These are phyloP conservation scores for Pediacus dermestoides DNA, from an alignment of 2,888 invertebrate species.

Conservation along the genomic window DNA sequence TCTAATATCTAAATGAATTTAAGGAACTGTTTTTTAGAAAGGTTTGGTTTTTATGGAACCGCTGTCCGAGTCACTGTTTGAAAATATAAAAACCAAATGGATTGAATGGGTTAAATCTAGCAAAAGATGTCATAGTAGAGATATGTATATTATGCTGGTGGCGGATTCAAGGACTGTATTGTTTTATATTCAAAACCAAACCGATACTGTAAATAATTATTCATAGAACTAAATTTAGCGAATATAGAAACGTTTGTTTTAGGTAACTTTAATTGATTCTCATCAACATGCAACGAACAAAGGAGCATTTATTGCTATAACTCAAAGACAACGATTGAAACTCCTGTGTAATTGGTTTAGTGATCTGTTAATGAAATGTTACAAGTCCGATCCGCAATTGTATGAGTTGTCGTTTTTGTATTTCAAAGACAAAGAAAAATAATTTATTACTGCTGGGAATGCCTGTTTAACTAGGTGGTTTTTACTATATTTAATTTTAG, in stretches of 20 bases:
- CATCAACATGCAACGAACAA: conserved; percentile 48
- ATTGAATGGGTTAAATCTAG: conserved; percentile 47
- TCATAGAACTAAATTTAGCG: too few relatives aligned
- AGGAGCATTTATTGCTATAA: conserved; percentile 53
- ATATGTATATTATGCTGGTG: conserved; percentile 53
- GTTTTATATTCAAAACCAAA: conserved; percentile 51
- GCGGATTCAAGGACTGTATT: conserved; percentile 54
- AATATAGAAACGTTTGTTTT: too few relatives aligned
- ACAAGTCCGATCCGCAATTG: conserved; percentile 46
- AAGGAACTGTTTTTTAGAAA: conserved; percentile 42
- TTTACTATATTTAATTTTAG: too few relatives aligned
- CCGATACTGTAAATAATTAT: conserved; percentile 43
- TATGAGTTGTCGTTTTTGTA: conserved; percentile 55
- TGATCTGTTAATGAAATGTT: conserved; percentile 47
- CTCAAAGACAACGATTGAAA: conserved; percentile 43
- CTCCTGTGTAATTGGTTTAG: conserved; percentile 51
- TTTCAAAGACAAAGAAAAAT: too few relatives aligned
- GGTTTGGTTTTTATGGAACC: conserved; percentile 50
- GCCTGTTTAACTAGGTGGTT: too few relatives aligned
- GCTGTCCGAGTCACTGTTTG: conserved; percentile 46
- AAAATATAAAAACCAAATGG: conserved; percentile 48
- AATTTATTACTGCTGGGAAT: too few relatives aligned
- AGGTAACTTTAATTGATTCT: conserved; percentile 54
- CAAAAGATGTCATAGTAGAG: conserved; percentile 29
- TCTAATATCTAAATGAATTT: conserved; percentile 8